Evolutionary conservation across 2,113 vertebrate species (phyloP).

Genomic region (Hippocampus mohnikei): DNA sequence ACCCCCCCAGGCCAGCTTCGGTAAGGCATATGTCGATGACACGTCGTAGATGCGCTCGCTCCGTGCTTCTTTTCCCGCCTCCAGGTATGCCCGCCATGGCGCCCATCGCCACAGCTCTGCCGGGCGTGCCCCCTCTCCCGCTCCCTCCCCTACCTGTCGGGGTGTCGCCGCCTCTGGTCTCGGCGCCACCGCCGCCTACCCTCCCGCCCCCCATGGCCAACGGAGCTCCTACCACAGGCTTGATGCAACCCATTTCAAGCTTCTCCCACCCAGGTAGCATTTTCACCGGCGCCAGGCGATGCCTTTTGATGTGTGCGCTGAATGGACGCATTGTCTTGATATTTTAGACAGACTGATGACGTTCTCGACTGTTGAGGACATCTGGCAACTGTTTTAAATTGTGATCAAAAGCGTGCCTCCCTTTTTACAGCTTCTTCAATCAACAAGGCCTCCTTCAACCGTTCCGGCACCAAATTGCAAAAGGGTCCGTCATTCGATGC

Average conservation of each 20-base stretch:
- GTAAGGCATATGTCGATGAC: constrained; percentile 65
- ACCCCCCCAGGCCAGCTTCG: constrained; percentile 78
- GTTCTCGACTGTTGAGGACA: background rate
- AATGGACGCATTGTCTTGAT: background rate
- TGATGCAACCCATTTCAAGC: constrained; percentile 86
- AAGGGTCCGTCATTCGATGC: constrained; percentile 91
- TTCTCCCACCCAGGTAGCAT: constrained; percentile 85
- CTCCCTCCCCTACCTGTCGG: constrained; percentile 88
- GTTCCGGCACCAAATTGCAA: constrained; percentile 85
- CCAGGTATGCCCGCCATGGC: constrained; percentile 82
- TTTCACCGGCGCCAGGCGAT: no score
- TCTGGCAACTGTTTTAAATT: background rate
- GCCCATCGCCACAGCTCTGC: constrained; percentile 74
- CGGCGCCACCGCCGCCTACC: constrained; percentile 81
- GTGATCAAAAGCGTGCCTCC: background rate
- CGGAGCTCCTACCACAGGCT: constrained; percentile 79
- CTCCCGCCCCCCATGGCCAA: constrained; percentile 86
- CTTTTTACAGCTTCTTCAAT: constrained; percentile 75
- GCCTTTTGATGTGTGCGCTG: background rate
- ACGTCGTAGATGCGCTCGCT: background rate
- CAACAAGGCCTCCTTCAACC: constrained; percentile 91
- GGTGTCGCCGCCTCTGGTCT: constrained; percentile 89
- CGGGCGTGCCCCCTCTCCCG: constrained; percentile 84
- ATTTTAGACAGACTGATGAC: background rate
- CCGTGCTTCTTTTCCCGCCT: background rate